Percentiles rank a stretch among this genome's conserved stretches.
These are phyloP conservation scores for Hydrolagus affinis DNA, from an alignment of 2,113 vertebrate genomes.

Conservation along the genomic window DNA sequence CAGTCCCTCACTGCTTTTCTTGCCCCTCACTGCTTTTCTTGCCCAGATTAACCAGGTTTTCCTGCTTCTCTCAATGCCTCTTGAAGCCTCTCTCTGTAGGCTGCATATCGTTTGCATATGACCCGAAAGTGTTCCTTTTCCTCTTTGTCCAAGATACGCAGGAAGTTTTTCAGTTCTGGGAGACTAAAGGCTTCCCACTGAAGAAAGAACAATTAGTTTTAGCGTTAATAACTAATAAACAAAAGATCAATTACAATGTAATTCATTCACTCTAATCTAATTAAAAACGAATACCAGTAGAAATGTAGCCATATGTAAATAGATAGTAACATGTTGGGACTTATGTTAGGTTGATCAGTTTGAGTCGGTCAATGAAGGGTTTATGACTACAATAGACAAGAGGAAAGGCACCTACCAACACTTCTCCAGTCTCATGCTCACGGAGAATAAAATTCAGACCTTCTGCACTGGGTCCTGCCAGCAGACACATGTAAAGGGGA, in stretches of 20 bases:
- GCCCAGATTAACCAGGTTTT: conserved; percentile 54
- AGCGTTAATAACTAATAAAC: neutral
- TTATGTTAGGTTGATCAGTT: too few relatives aligned
- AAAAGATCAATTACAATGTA: neutral
- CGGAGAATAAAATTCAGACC: conserved; percentile 83
- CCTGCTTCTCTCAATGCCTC: conserved; percentile 60
- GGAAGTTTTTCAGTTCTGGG: conserved; percentile 88
- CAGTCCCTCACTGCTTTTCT: neutral
- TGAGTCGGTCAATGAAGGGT: neutral
- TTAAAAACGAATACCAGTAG: too few relatives aligned
- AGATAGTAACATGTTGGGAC: too few relatives aligned
- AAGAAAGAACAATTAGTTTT: neutral
- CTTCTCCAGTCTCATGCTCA: conserved; percentile 87
- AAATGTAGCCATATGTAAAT: too few relatives aligned
- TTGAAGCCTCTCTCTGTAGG: conserved; percentile 76
- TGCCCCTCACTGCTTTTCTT: neutral
- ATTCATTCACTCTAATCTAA: too few relatives aligned
- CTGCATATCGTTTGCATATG: conserved; percentile 64
- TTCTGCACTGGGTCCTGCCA: conserved; percentile 77
- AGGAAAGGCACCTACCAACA: conserved; percentile 58
- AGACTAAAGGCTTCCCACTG: conserved; percentile 95
- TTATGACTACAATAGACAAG: neutral
- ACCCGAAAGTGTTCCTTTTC: conserved; percentile 74
- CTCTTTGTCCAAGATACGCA: conserved; percentile 87
- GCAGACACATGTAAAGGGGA: conserved; percentile 80